Evolutionary conservation across 1,140 invertebrate species (phyloP), one percentile per base, ranked within the genome.

Genomic region (Armadillidium nasatum): DNA sequence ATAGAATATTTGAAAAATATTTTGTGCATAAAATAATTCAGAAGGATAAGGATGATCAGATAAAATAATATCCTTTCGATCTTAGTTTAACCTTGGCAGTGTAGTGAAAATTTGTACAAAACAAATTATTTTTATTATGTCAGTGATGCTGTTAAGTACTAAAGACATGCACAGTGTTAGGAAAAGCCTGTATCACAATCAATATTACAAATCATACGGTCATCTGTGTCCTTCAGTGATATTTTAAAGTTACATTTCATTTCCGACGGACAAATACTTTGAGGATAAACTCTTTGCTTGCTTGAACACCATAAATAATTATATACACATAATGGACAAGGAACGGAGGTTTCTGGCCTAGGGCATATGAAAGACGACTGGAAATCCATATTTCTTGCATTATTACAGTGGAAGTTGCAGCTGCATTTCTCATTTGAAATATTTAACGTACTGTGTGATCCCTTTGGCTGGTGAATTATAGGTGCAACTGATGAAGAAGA

Each of bases 221-320:
- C 50, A 60, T 60, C 50, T 60, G 50, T 15, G 50, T 60, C 50
- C 50, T 60, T 13, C 11, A 60, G 50, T 15, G 50, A 60, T 19
- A 60, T 19, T 60, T 60, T 60, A 60, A 60, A 13, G 50, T 60
- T 60, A 60, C 50, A 19, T 60, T 60, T 60, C 50, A 60, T 60
- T 60, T 60, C 50, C 50, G 19, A 60, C 19, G 50, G 50, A 19
- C 50, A 60, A 60, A 15, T 60, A 60, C 11, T 60, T 60, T 60
- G 50, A 60, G 50, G 50, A 60, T 60, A 60, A 60, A 60, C 50
- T 60, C 50, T 60, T 60, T 60, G 50, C 19, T 19, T 60, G 50
- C 50, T 60, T 60, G 50, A 60, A 60, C 50, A 60, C 50, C 50
- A 60, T 15, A 60, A 60, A 60, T 60, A 60, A 60, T 60, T 60